These are phyloP conservation scores for Benitochromis conjunctus DNA, from an alignment of 2,113 vertebrate genomes.

Conservation along the genomic window DNA sequence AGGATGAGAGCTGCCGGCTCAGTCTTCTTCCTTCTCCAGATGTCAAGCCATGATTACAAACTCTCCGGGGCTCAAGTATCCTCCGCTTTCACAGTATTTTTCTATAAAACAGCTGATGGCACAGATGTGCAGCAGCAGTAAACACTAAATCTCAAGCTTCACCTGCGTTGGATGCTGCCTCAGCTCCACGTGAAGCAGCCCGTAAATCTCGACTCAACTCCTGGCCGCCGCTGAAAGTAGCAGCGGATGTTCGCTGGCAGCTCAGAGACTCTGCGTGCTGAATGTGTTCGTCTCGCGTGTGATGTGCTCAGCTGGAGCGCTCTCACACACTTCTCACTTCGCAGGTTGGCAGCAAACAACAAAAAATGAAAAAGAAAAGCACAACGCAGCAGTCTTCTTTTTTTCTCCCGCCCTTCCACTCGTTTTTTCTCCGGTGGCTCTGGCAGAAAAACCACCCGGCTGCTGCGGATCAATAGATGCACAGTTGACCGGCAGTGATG, in stretches of 20 bases:
- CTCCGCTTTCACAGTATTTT: background rate
- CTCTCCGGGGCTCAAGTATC: background rate
- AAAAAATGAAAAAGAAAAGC: background rate
- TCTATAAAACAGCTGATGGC: background rate
- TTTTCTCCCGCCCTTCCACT: background rate
- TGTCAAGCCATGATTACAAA: background rate
- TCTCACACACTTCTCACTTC: constrained; percentile 10
- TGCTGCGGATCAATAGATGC: background rate
- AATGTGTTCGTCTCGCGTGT: background rate
- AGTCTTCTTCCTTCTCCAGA: background rate
- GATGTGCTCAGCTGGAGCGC: constrained; percentile 26
- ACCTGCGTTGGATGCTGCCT: background rate
- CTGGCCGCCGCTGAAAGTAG: constrained; percentile 21
- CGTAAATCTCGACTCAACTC: background rate
- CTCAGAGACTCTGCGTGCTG: constrained; percentile 5
- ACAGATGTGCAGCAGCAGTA: background rate
- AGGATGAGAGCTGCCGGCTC: background rate
- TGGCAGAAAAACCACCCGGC: background rate
- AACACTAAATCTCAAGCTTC: background rate
- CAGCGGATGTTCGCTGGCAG: background rate
- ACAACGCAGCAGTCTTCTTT: background rate
- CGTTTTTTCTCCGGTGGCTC: background rate
- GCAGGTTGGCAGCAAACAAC: background rate
- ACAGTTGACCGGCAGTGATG: background rate
- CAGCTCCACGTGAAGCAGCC: background rate